Evolutionary conservation across 2,113 vertebrate species (phyloP), one percentile per base, ranked within the genome.

Genomic region (Etheostoma cragini): DNA sequence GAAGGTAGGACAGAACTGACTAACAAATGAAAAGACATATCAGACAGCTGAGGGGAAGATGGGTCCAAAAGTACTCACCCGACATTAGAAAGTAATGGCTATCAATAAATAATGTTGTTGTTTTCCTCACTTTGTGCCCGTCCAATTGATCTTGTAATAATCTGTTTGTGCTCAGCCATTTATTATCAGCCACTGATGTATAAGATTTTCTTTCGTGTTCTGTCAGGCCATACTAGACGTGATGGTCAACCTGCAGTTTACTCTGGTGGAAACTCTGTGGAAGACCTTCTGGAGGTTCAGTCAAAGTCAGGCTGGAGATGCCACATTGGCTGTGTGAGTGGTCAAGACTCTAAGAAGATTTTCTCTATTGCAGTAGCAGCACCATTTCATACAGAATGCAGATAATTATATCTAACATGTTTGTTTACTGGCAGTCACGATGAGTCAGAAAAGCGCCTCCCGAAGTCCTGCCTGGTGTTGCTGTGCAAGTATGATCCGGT

Each of bases 171-270:
- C 30, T 42, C 12, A 46, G 17, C 33, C 3, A 15, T 76, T 46
- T 33, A 68, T 73, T 30, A 8, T 15, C 21, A 58, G 35, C 30
- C 38, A 21, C 2, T 2, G 0, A 63, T 30, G 56, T 56, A 3
- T 26, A 14, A 35, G 1, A 49, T 50, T 21, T 68, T 46, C 30
- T 71, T 68, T 1, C 78, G 21, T 76, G 4, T 78, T 72, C 17
- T 82, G 15, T 78, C 73, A 98, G 97, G 97, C 97, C 58, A 97
- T 98, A 26, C 94, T 98, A 49, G 97, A 98, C 2, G 97, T 98
- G 90, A 97, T 98, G 96, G 95, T 98, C 75, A 98, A 98, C 91
- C 94, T 98, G 80, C 97, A 98, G 94, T 98, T 98, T 83, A 97
- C 97, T 0, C 91, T 98, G 88, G 97, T 98, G 81, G 97, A 98